Evolutionary conservation across 2,797 vertebrate genomes (phyloP), one percentile per base, ranked within the genome.

Genomic region (Sphenodon punctatus): DNA sequence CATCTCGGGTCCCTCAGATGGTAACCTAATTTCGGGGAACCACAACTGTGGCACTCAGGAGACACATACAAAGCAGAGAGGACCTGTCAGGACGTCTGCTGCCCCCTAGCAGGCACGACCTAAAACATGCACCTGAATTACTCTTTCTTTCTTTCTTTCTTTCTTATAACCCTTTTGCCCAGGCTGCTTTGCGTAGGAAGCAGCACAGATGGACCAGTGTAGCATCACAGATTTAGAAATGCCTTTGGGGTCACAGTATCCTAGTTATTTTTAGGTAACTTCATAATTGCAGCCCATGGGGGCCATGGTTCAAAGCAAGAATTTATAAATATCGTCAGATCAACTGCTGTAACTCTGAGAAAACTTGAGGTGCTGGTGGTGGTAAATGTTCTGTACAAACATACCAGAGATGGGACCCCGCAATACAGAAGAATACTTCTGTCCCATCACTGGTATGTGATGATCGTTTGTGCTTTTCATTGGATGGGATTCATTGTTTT

Each of bases 331-430:
- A 7, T 16, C 0, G 70, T n/a, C 25, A 56, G n/a, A 65, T 19
- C 36, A 85, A 19, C 25, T 46, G 4, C 11, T 73, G 23, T 55
- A 68, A 25, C 11, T 65, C 23, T 34, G 36, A 19, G 9, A 1
- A 60, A 12, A 14, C 10, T 56, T 66, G 64, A 56, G n/a, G 36
- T 60, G 59, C 4, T 38, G 45, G 2, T n/a, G n/a, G n/a, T n/a
- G 34, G 36, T 19, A 39, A 78, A n/a, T 0, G 1, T 53, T 49
- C 0, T 1, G 22, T 25, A 42, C 0, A 2, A 3, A 6, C 64
- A 36, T 60, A n/a, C 10, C 23, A 51, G 42, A 34, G n/a, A 58
- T n/a, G n/a, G n/a, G n/a, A n/a, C n/a, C n/a, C n/a, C n/a, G n/a
- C n/a, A n/a, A n/a, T n/a, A n/a, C n/a, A n/a, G n/a, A n/a, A n/a